A percentile compares a stretch with the other conserved stretches of the same genome.
These are phyloP conservation scores for Argopecten irradians DNA, from an alignment of 1,140 invertebrate species.

Conservation along the genomic window DNA sequence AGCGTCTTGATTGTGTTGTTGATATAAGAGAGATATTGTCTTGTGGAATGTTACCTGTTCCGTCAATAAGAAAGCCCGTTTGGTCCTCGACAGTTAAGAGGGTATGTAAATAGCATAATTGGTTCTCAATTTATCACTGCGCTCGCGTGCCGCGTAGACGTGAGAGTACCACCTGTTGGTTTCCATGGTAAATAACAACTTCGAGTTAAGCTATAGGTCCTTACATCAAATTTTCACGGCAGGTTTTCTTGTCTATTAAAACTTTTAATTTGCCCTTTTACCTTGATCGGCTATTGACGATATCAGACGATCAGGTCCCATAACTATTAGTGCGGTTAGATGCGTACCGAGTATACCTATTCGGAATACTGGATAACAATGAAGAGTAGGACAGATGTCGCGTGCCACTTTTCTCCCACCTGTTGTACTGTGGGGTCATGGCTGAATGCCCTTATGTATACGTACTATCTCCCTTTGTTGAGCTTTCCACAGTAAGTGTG, in stretches of 20 bases:
- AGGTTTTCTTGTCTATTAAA: background rate
- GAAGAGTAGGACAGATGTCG: background rate
- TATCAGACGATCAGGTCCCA: background rate
- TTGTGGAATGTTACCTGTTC: background rate
- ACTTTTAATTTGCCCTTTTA: background rate
- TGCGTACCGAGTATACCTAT: conserved; percentile 20
- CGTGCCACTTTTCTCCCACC: background rate
- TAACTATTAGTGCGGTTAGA: background rate
- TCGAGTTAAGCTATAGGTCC: background rate
- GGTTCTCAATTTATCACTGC: background rate
- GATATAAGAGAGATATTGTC: background rate
- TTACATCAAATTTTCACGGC: background rate
- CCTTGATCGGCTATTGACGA: background rate
- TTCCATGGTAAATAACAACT: conserved; percentile 11
- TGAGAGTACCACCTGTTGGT: background rate
- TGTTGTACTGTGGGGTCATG: conserved; percentile 5
- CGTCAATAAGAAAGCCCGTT: background rate
- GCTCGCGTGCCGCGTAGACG: background rate
- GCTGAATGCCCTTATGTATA: background rate
- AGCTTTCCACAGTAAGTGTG: background rate
- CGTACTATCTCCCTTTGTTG: background rate
- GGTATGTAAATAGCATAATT: conserved; percentile 18
- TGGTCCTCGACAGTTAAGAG: background rate
- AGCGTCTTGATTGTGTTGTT: background rate
- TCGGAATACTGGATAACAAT: background rate